Base-by-base conservation (phyloP, 2,888 invertebrate genomes). In the Pseudococcus jackbeardsleyi region DNA sequence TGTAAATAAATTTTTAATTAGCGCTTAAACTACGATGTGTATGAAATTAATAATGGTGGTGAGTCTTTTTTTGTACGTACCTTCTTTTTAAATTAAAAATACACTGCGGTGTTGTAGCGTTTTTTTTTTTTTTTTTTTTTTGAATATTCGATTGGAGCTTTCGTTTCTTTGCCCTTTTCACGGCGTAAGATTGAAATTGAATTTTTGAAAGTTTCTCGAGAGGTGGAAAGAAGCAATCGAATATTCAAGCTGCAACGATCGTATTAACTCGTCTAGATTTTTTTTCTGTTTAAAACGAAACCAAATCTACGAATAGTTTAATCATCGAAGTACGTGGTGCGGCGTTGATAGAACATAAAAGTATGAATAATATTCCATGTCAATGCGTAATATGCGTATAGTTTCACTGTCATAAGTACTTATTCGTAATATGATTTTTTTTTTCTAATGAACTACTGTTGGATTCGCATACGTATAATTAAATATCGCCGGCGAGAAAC, bases 1-100 rank as follows among this genome's bases (percentile, higher is more conserved):
- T 77, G 77, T 77, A 77, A 77, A 77, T 77, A 77, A 77, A 77
- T 77, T 77, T 77, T 77, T 77, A 77, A 77, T 77, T 42, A 77
- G 77, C 77, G 77, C 77, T 77, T 77, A 77, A 77, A 77, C 42
- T 77, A 39, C 42, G 42, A 42, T 77, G 77, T 77, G 26, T 39
- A 77, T 77, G 77, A 77, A 77, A 77, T 77, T 77, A 77, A 77
- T 77, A 77, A 77, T 26, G 77, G 77, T 77, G 77, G 77, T 77
- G 77, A 77, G 33, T 68, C 26, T 68, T 68, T 84, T 54, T 46
- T 50, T 54, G 54, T 54, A 54, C 54, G 54, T 54, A 54, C 54
- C 15, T 54, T 54, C 54, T 54, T 54, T n/a, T 54, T 54, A 54
- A 54, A 54, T 54, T 68, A 68, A 68, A 68, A 68, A 68, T 68